phyloP scores from a whole-genome alignment of 2,113 vertebrate species.

The Synchiropus splendidus region DNA sequence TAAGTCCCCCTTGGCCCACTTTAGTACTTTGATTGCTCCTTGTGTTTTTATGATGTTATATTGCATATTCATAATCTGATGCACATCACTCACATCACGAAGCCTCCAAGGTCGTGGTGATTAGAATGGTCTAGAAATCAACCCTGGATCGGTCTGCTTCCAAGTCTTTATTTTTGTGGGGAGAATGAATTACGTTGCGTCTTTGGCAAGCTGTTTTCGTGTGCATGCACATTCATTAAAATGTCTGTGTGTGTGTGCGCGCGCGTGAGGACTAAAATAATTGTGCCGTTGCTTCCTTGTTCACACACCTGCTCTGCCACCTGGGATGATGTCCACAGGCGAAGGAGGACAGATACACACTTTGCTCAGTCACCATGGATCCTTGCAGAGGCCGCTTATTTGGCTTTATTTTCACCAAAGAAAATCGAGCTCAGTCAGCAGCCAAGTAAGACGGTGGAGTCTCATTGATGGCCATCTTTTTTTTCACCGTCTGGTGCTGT shows the following conservation, averaged over 20 bases:
- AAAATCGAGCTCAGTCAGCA: constrained; percentile 40
- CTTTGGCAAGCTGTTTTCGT: constrained; percentile 7
- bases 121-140: constrained; percentile 49
- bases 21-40: constrained; percentile 59
- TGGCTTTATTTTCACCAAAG: constrained; percentile 30
- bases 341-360: constrained; percentile 35
- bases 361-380: constrained; percentile 29
- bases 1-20: constrained; percentile 56
- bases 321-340: constrained; percentile 18
- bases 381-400: constrained; percentile 12
- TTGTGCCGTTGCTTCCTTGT: constrained; percentile 7
- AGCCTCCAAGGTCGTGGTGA: constrained; percentile 40
- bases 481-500: too few species aligned
- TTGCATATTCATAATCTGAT: constrained; percentile 57
- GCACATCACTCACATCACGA: constrained; percentile 4
- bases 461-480: constrained; percentile 24
- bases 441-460: constrained; percentile 28
- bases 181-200: background rate
- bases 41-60: constrained; percentile 54
- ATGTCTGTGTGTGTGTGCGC: constrained; percentile 1
- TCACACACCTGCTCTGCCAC: constrained; percentile 8
- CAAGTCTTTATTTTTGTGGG: constrained; percentile 8
- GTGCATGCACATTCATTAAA: constrained; percentile 15
- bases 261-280: constrained; percentile 8
- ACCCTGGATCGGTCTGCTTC: constrained; percentile 17